These are phyloP conservation scores for Muscicapa striata DNA, from an alignment of 2,797 vertebrate species.

Conservation along the genomic window DNA sequence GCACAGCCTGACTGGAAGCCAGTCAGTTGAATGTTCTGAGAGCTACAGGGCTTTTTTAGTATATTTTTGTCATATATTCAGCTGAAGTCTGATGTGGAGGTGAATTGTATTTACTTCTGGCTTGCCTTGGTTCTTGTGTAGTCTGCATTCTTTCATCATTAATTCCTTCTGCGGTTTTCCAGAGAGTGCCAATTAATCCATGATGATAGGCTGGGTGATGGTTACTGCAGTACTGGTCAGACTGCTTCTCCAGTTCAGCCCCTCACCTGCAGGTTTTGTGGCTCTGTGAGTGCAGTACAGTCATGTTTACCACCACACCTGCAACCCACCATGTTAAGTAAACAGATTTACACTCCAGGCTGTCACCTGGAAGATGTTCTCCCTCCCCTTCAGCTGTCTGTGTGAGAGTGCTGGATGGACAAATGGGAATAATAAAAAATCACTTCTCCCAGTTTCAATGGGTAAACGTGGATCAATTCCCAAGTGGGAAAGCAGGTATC, in stretches of 20 bases:
- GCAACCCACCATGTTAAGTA: background rate
- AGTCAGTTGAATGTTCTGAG: background rate
- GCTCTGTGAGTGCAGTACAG: background rate
- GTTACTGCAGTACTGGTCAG: background rate
- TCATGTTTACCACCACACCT: background rate
- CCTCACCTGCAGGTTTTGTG: background rate
- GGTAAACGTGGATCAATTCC: background rate
- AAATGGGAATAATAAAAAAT: background rate
- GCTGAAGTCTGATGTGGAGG: background rate
- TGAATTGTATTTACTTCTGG: background rate
- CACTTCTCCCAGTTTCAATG: background rate
- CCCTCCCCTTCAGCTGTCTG: background rate
- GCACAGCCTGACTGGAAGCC: background rate
- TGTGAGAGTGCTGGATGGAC: background rate
- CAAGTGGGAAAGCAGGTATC: background rate
- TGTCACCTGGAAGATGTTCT: background rate
- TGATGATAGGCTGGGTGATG: background rate
- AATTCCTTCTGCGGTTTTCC: background rate
- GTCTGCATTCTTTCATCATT: background rate
- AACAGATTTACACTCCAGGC: background rate
- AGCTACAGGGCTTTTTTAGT: background rate
- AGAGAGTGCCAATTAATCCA: background rate
- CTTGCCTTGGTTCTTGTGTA: background rate
- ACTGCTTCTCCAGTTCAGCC: background rate
- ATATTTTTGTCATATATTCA: rapidly evolving